Conservation (phyloP, 2,113 vertebrate genomes). For the Paramormyrops kingsleyae region DNA sequence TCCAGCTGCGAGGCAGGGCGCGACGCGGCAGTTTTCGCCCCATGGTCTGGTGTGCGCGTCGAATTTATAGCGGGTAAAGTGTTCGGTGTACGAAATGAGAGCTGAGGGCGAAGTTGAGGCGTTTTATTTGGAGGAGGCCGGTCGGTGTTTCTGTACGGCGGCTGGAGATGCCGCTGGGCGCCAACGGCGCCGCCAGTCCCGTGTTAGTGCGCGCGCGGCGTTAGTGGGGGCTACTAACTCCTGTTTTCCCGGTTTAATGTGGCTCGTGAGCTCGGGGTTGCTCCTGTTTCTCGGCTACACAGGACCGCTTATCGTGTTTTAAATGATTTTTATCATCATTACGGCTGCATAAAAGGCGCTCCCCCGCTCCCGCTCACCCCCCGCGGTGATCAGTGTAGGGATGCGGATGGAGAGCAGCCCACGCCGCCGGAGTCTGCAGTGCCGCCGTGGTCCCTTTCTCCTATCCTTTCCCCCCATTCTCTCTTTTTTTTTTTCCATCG, state of each 20-base stretch:
- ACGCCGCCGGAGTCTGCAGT: background rate
- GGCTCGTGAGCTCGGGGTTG: background rate
- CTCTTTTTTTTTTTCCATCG: conserved; percentile 19
- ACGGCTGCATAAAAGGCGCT: background rate
- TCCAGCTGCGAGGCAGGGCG: conserved; percentile 69
- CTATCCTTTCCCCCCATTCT: background rate
- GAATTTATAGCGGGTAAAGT: background rate
- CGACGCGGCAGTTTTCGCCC: conserved; percentile 35
- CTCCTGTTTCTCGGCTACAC: background rate
- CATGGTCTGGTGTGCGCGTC: background rate
- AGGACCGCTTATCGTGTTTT: background rate
- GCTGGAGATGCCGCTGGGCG: conserved; percentile 15
- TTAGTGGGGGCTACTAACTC: background rate
- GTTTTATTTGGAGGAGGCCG: background rate
- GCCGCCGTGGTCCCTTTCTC: background rate
- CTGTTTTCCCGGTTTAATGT: background rate
- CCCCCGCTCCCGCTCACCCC: background rate
- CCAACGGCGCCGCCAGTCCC: conserved; percentile 36
- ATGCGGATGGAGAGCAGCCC: background rate
- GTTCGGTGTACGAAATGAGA: background rate
- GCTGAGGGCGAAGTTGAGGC: background rate
- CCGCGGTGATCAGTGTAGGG: background rate
- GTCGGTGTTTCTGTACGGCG: background rate
- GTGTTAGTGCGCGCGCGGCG: background rate
- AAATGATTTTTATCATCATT: background rate